Percentiles rank a stretch among this genome's conserved stretches.
These are phyloP conservation scores for Propithecus perrieri DNA, from an alignment of 2,797 vertebrate genomes.

Conservation along the genomic window DNA sequence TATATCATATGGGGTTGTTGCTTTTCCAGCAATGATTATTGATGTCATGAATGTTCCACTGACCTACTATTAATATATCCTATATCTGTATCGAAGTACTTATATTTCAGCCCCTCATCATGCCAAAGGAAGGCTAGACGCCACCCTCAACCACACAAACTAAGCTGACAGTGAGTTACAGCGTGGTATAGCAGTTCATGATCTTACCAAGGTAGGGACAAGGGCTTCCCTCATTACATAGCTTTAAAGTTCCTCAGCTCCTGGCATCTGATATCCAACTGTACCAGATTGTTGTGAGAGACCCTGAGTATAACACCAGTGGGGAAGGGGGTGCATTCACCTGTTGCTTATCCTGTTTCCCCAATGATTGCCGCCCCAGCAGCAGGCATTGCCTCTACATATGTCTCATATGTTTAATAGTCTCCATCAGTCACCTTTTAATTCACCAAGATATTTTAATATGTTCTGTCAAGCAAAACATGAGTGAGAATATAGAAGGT, in stretches of 20 bases:
- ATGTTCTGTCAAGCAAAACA: background rate
- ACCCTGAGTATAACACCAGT: background rate
- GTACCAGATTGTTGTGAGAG: background rate
- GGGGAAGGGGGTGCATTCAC: accelerated
- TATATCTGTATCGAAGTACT: background rate
- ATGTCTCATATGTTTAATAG: background rate
- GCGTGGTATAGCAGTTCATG: background rate
- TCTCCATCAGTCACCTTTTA: background rate
- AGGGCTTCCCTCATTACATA: background rate
- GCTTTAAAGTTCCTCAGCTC: background rate
- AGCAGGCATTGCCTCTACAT: background rate
- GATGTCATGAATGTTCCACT: background rate
- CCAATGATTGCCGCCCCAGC: background rate
- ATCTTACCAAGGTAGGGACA: background rate
- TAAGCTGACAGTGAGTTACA: background rate
- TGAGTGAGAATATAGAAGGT: background rate
- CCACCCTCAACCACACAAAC: background rate
- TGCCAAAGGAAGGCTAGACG: accelerated
- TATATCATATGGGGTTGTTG: background rate
- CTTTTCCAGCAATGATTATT: background rate
- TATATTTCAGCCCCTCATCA: background rate
- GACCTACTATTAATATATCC: background rate
- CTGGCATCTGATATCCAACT: background rate
- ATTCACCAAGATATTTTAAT: background rate
- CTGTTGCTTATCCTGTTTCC: background rate